Evolutionary conservation across 2,888 invertebrate species (phyloP).

Genomic region (Dolomedes plantarius): DNA sequence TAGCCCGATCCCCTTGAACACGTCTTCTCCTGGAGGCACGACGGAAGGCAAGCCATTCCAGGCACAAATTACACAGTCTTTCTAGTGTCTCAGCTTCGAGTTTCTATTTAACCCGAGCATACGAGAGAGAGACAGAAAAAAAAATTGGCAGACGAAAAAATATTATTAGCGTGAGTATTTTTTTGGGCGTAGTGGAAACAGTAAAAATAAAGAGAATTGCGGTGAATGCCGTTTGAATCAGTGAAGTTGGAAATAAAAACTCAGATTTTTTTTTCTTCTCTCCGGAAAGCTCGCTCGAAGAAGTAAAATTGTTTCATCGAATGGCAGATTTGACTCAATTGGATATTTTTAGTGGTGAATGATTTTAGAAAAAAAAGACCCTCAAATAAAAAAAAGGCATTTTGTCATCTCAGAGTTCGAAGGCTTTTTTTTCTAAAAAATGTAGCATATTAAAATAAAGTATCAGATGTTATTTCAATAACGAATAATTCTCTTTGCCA

Average conservation of each 20-base stretch:
- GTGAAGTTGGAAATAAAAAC: background rate
- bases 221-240: background rate
- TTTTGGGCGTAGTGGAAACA: background rate
- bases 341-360: background rate
- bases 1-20: conserved; percentile 65
- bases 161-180: conserved; percentile 3
- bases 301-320: background rate
- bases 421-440: too few relatives aligned
- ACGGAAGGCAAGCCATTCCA: background rate
- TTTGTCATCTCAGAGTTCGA: too few relatives aligned
- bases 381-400: too few relatives aligned
- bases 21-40: conserved; percentile 66
- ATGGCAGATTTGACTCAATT: background rate
- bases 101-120: conserved; percentile 7
- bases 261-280: too few relatives aligned
- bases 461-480: too few relatives aligned
- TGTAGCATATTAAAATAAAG: too few relatives aligned
- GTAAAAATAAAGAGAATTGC: background rate
- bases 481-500: too few relatives aligned
- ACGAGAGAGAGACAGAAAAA: background rate
- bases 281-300: background rate
- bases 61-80: conserved; percentile 12
- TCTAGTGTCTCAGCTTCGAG: conserved; percentile 5
- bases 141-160: background rate
- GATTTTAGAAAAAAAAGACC: too few relatives aligned